Evolutionary conservation across 2,888 invertebrate genomes (phyloP).

Genomic region (Hipparchia sbordonii): DNA sequence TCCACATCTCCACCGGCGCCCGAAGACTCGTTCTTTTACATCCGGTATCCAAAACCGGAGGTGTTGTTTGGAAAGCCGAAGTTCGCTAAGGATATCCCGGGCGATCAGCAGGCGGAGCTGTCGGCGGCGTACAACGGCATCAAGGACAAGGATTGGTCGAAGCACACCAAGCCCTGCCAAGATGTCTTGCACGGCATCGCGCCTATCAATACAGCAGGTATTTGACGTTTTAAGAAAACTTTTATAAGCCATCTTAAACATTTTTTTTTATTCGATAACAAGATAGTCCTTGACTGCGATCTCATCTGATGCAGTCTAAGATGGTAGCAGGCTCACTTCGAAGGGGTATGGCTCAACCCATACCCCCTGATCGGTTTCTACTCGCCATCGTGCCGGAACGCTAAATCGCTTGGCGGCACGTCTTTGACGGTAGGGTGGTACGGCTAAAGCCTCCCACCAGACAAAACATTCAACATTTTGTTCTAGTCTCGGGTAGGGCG

Average conservation of each 20-base stretch:
- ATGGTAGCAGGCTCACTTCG: no score
- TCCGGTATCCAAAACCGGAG: constrained; percentile 83
- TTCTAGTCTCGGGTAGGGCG: no score
- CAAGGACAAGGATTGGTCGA: constrained; percentile 82
- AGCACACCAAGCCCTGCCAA: constrained; percentile 87
- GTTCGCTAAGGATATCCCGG: constrained; percentile 51
- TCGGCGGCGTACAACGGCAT: constrained; percentile 53
- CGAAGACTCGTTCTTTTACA: constrained; percentile 88
- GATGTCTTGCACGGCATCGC: constrained; percentile 81
- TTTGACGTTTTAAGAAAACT: constrained; percentile 25
- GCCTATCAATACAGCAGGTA: constrained; percentile 71
- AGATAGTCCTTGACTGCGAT: no score
- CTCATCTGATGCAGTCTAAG: no score
- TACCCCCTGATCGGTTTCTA: no score
- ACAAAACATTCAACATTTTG: no score
- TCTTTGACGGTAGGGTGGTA: no score
- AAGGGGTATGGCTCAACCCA: no score
- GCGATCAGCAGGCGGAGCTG: constrained; percentile 57
- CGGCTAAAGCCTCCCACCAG: no score
- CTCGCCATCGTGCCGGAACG: no score
- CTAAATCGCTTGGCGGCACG: no score
- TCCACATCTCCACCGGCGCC: constrained; percentile 87
- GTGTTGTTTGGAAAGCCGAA: constrained; percentile 64
- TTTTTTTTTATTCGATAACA: no score
- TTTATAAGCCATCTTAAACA: background rate